Evolutionary conservation across 2,888 invertebrate genomes (phyloP).

Genomic region (Conops quadrifasciatus): DNA sequence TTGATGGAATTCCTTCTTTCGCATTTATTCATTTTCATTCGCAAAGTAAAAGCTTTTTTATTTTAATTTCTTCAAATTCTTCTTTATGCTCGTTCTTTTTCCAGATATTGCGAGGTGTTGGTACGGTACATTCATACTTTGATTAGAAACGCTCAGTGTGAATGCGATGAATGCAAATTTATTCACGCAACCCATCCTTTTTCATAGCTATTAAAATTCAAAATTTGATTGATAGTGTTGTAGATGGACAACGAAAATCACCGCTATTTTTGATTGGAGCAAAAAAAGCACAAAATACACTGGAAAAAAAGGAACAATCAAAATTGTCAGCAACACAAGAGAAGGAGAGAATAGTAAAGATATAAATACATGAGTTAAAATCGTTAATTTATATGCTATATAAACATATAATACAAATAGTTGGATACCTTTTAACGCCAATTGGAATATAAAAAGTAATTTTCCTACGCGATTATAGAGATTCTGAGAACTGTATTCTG

Average conservation of each 20-base stretch:
- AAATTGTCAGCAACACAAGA: background rate
- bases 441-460: too few species aligned
- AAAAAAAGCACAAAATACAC: background rate
- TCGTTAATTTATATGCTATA: background rate
- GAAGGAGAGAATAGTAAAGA: background rate
- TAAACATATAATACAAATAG: too few species aligned
- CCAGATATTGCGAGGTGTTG: background rate
- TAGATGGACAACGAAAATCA: background rate
- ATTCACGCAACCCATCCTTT: constrained; percentile 1
- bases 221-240: constrained; percentile 25
- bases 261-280: background rate
- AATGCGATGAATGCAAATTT: constrained; percentile 18
- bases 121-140: too few species aligned
- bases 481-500: too few species aligned
- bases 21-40: constrained; percentile 15
- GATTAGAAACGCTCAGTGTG: constrained; percentile 4
- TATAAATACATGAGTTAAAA: background rate
- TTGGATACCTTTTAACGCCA: too few species aligned
- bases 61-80: constrained; percentile 10
- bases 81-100: background rate
- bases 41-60: constrained; percentile 13
- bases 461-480: too few species aligned
- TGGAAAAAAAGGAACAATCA: background rate
- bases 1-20: constrained; percentile 23
- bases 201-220: constrained; percentile 15